Conservation (phyloP, 2,113 vertebrate genomes). For the Ammodytes dubius region DNA sequence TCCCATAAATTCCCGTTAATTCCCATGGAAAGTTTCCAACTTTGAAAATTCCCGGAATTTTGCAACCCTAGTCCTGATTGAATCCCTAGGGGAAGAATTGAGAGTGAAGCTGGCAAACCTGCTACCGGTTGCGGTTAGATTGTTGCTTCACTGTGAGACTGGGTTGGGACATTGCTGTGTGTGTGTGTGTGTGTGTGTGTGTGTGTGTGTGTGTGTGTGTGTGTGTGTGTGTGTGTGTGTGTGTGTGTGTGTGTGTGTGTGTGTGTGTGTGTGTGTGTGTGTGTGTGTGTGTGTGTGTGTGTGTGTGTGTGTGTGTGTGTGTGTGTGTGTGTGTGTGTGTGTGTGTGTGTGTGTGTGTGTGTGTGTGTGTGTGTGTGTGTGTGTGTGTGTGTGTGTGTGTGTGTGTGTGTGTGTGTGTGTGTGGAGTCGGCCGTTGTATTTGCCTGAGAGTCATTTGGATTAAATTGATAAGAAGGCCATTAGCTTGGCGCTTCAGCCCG, state of each 20-base stretch:
- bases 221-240: slow-evolving; percentile 8
- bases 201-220: neutral
- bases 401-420: slow-evolving; percentile 50
- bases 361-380: neutral
- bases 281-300: slow-evolving; percentile 5
- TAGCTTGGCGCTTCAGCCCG: slow-evolving; percentile 66
- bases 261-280: slow-evolving; percentile 34
- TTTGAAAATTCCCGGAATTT: too few relatives aligned
- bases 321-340: slow-evolving; percentile 21
- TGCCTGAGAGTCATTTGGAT: slow-evolving; percentile 66
- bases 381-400: slow-evolving; percentile 18
- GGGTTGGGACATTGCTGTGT: neutral
- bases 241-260: slow-evolving; percentile 36
- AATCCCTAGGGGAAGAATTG: too few relatives aligned
- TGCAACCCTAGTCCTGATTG: too few relatives aligned
- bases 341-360: slow-evolving; percentile 1
- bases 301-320: slow-evolving; percentile 19
- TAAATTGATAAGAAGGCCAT: slow-evolving; percentile 77
- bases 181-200: slow-evolving; percentile 7
- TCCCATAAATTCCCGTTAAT: too few relatives aligned
- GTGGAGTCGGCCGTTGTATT: slow-evolving; percentile 49
- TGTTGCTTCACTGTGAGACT: too few relatives aligned
- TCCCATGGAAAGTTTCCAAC: too few relatives aligned
- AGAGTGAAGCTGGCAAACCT: too few relatives aligned
- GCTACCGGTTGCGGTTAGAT: too few relatives aligned